These are phyloP conservation scores for Prionailurus viverrinus DNA, from an alignment of 2,113 vertebrate genomes.

Conservation along the genomic window DNA sequence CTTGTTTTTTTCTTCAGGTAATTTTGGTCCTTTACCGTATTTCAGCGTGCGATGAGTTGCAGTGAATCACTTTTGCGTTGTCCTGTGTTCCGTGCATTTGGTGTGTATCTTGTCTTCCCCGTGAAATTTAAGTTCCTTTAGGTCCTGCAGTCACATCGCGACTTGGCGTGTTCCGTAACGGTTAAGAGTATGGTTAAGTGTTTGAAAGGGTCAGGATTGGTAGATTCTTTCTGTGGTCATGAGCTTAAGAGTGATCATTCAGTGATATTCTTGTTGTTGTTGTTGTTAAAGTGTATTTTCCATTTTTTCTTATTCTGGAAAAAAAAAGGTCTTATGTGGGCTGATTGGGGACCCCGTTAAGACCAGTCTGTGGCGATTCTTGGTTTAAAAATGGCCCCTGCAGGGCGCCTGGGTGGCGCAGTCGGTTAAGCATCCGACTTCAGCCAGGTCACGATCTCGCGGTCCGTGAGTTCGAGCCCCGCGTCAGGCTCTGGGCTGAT, in stretches of 20 bases:
- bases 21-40: neutral
- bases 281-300: neutral
- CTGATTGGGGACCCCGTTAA: no score
- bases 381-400: neutral
- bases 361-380: neutral
- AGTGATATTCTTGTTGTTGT: no score
- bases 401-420: no score
- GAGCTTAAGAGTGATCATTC: no score
- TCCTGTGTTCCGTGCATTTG: neutral
- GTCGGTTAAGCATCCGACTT: no score
- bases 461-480: no score
- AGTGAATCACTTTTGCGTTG: neutral
- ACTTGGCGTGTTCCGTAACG: neutral
- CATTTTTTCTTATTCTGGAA: neutral
- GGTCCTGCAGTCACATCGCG: neutral
- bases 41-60: neutral
- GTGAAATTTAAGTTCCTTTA: neutral
- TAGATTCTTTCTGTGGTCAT: neutral
- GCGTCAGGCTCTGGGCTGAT: no score
- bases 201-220: neutral
- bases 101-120: neutral
- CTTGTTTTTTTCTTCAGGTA: neutral
- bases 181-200: neutral
- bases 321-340: neutral
- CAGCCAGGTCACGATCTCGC: no score